A percentile compares a stretch with the other conserved stretches of the same genome.
Evolutionary conservation across 2,797 vertebrate species (phyloP).

Genomic region (Eulemur coronatus): DNA sequence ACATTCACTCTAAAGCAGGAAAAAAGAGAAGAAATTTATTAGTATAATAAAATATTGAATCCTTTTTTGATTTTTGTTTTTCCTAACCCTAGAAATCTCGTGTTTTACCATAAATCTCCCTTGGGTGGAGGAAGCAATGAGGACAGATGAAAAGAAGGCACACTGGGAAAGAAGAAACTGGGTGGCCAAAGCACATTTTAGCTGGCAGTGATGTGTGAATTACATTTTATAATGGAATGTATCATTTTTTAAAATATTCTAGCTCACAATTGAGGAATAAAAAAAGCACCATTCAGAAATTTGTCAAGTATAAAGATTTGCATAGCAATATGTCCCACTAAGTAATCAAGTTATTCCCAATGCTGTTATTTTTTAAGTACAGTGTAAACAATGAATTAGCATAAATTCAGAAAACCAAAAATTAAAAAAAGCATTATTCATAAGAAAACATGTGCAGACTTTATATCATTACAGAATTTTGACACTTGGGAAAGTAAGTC

Average conservation of each 20-base stretch:
- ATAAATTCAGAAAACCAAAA: background rate
- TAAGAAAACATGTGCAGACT: background rate
- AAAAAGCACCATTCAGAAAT: background rate
- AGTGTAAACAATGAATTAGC: constrained; percentile 42
- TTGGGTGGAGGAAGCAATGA: no score
- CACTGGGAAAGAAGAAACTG: background rate
- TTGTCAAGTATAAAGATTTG: background rate
- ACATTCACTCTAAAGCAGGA: constrained; percentile 90
- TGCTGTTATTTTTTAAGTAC: background rate
- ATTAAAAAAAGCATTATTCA: background rate
- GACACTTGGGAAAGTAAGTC: background rate
- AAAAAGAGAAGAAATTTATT: background rate
- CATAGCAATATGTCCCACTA: background rate
- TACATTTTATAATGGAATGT: background rate
- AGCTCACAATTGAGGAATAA: background rate
- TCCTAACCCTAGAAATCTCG: background rate
- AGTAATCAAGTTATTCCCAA: constrained; percentile 14
- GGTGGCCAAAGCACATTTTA: fast-evolving
- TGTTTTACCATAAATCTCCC: background rate
- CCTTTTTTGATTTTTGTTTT: background rate
- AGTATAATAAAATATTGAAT: background rate
- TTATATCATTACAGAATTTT: background rate
- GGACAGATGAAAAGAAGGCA: background rate
- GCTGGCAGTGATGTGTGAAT: fast-evolving
- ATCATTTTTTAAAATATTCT: background rate